These are phyloP conservation scores for Sinohyriopsis cumingii DNA, from an alignment of 2,888 invertebrate genomes.

Conservation along the genomic window DNA sequence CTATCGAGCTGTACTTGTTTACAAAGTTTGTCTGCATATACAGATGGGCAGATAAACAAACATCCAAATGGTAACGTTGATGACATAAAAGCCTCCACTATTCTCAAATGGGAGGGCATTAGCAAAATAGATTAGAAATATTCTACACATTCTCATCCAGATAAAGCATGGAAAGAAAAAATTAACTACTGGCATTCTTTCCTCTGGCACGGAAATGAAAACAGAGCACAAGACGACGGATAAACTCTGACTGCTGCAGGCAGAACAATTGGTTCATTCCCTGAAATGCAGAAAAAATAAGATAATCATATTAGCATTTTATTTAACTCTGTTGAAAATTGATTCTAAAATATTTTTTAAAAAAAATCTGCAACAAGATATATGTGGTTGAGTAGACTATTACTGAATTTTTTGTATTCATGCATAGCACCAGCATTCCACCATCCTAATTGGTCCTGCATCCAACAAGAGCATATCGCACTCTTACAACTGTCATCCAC, in stretches of 20 bases:
- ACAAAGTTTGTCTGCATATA: too few relatives aligned
- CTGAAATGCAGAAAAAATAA: slow-evolving; percentile 26
- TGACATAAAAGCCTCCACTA: too few relatives aligned
- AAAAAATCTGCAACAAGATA: not conserved
- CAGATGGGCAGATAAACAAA: too few relatives aligned
- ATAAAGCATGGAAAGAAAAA: not conserved
- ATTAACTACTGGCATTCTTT: slow-evolving; percentile 4
- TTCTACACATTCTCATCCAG: not conserved
- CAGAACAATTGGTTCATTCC: slow-evolving; percentile 52
- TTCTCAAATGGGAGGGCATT: too few relatives aligned
- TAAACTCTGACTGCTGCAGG: slow-evolving; percentile 58
- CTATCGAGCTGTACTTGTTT: too few relatives aligned
- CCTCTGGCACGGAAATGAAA: slow-evolving; percentile 17
- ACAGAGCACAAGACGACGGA: slow-evolving; percentile 46
- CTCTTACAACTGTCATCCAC: too few relatives aligned
- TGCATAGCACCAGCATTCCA: too few relatives aligned
- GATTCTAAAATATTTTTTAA: not conserved
- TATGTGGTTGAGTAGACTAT: not conserved
- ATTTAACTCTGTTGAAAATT: slow-evolving; percentile 7
- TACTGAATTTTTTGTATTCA: too few relatives aligned
- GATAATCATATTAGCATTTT: not conserved
- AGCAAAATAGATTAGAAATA: too few relatives aligned
- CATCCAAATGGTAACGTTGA: too few relatives aligned
- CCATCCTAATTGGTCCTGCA: too few relatives aligned
- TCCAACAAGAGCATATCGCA: too few relatives aligned